Evolutionary conservation across 2,113 vertebrate genomes (phyloP).

Genomic region (Gymnocephalus cernua): DNA sequence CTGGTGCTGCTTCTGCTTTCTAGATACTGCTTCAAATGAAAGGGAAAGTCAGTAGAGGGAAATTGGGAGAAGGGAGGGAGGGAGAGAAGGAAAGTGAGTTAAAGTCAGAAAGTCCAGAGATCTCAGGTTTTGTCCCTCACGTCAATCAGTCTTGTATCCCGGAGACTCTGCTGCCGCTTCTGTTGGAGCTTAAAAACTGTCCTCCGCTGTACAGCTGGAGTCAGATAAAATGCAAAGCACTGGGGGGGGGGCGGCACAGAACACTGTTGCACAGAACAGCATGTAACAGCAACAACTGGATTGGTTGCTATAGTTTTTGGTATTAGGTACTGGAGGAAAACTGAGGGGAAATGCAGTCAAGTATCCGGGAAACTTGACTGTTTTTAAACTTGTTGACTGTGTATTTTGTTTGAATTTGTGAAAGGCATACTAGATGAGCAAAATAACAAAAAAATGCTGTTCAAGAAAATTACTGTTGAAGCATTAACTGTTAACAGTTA

Average conservation of each 20-base stretch:
- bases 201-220: slow-evolving; percentile 6
- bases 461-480: slow-evolving; percentile 9
- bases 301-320: slow-evolving; percentile 35
- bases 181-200: slow-evolving; percentile 33
- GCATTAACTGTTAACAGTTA: slow-evolving; percentile 22
- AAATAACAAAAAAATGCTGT: neutral
- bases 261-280: neutral
- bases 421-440: slow-evolving; percentile 7
- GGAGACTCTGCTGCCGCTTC: slow-evolving; percentile 23
- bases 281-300: neutral
- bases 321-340: slow-evolving; percentile 9
- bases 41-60: slow-evolving; percentile 42
- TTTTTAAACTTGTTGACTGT: slow-evolving; percentile 4
- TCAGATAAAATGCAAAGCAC: slow-evolving; percentile 40
- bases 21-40: slow-evolving; percentile 57
- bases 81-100: slow-evolving; percentile 4
- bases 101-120: slow-evolving; percentile 40
- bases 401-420: neutral
- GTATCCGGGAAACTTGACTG: neutral
- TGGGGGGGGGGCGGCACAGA: neutral
- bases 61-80: slow-evolving; percentile 7
- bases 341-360: slow-evolving; percentile 14
- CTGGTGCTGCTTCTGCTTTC: slow-evolving; percentile 48
- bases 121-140: slow-evolving; percentile 45
- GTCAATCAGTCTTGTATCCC: slow-evolving; percentile 49